Evolutionary conservation across 2,888 invertebrate species (phyloP).

Genomic region (Notocelia uddmanniana): DNA sequence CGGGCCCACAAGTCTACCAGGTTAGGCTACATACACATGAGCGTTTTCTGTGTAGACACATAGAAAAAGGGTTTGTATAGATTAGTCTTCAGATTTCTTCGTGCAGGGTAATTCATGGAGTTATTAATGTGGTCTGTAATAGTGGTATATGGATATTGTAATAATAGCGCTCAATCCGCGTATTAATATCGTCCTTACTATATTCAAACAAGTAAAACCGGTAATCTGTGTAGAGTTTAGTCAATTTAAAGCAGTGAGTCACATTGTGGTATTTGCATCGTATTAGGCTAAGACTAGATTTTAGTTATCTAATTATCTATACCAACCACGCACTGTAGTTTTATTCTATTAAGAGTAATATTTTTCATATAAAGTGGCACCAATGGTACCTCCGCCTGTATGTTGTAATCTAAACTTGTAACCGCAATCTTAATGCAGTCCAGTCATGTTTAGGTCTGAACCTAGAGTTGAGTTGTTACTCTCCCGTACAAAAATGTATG

Average conservation of each 20-base stretch:
- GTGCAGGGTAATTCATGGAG: slow-evolving; percentile 76
- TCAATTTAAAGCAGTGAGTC: slow-evolving; percentile 33
- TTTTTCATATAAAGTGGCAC: slow-evolving; percentile 39
- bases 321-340: slow-evolving; percentile 32
- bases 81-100: slow-evolving; percentile 78
- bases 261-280: slow-evolving; percentile 24
- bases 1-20: slow-evolving; percentile 21
- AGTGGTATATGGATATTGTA: slow-evolving; percentile 60
- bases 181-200: slow-evolving; percentile 52
- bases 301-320: slow-evolving; percentile 24
- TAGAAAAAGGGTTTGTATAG: slow-evolving; percentile 62
- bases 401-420: slow-evolving; percentile 25
- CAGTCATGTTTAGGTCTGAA: background rate
- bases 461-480: background rate
- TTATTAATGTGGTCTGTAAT: slow-evolving; percentile 56
- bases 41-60: slow-evolving; percentile 54
- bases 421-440: slow-evolving; percentile 13
- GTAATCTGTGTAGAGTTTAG: slow-evolving; percentile 49
- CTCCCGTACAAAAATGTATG: background rate
- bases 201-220: slow-evolving; percentile 64
- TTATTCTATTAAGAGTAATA: slow-evolving; percentile 25
- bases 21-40: slow-evolving; percentile 52
- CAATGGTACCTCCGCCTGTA: slow-evolving; percentile 34
- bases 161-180: slow-evolving; percentile 65
- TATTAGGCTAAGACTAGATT: slow-evolving; percentile 41